Evolutionary conservation across 2,797 vertebrate species (phyloP).

Genomic region (Labroides dimidiatus): DNA sequence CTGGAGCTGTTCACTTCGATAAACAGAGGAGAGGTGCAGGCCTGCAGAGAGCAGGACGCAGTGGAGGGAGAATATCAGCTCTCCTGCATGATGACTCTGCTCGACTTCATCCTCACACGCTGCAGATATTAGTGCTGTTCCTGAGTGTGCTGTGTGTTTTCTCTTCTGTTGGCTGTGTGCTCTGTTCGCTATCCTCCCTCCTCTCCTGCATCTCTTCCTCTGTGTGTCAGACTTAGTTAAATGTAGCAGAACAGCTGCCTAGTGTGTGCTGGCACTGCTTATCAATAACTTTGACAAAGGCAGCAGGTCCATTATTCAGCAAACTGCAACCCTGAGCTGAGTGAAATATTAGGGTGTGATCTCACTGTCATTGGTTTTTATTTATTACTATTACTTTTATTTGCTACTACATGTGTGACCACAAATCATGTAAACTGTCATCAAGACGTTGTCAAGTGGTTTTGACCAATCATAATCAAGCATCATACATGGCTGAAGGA

Average conservation of each 20-base stretch:
- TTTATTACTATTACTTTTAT: conserved; percentile 47
- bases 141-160: conserved; percentile 1
- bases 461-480: no score
- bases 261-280: conserved; percentile 64
- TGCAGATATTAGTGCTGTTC: conserved; percentile 25
- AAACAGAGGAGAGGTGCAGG: conserved; percentile 51
- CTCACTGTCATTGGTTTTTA: conserved; percentile 33
- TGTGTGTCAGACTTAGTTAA: conserved; percentile 71
- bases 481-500: no score
- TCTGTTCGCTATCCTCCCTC: conserved; percentile 24
- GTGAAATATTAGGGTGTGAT: conserved; percentile 47
- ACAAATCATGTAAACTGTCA: conserved; percentile 79
- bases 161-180: conserved; percentile 1
- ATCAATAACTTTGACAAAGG: conserved; percentile 77
- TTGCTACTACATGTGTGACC: conserved; percentile 17
- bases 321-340: conserved; percentile 48
- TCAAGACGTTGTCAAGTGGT: no score
- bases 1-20: conserved; percentile 58
- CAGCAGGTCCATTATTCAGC: conserved; percentile 54
- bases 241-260: conserved; percentile 78
- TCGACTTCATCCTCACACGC: conserved; percentile 42
- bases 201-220: conserved; percentile 21
- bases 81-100: conserved; percentile 62
- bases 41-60: conserved; percentile 14
- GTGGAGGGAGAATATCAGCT: conserved; percentile 32